Base-by-base conservation (phyloP, 2,113 vertebrate species). In the Ammodytes dubius region DNA sequence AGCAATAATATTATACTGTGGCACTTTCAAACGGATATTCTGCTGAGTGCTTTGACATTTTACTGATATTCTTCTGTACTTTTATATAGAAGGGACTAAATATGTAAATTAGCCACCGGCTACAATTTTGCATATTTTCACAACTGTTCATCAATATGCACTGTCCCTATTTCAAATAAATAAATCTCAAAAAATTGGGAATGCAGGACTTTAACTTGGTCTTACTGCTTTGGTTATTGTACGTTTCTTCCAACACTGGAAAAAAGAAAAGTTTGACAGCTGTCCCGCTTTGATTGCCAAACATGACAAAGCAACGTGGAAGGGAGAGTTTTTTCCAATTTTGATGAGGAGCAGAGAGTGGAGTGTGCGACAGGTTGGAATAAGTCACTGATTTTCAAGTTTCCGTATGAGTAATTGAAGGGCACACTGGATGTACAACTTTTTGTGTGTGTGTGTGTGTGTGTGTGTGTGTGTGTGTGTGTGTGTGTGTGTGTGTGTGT, bases 361-460 rank as follows among this genome's bases (percentile, higher is more conserved):
- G 17, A 80, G 40, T 61, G 58, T 77, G 85, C 87, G 83, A 54
- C 89, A 85, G 83, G 71, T 86, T 67, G 81, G 64, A 85, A 82
- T 61, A 69, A 87, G 82, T 77, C 8, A 10, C 66, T 60, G 61
- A 59, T 88, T 88, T 89, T 74, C 43, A 40, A 43, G 53, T 90
- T 92, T 89, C 82, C 81, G 85, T 87, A 52, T 82, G 86, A 87
- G 87, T 89, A 82, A 75, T 19, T 70, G 35, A 79, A 27, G 70
- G 45, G 50, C 74, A 80, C 76, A 74, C 63, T 58, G 68, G 35
- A 43, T 64, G 52, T 74, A 46, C 19, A 12, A 60, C 42, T 3
- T 68, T 40, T 3, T 68, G 37, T 35, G 54, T 54, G 42, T 74
- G 53, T 74, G 72, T 75, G 74, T 79, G 59, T 64, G 63, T 27